These are phyloP conservation scores for Rhabdornis inornatus DNA, from an alignment of 2,113 vertebrate genomes.

Conservation along the genomic window DNA sequence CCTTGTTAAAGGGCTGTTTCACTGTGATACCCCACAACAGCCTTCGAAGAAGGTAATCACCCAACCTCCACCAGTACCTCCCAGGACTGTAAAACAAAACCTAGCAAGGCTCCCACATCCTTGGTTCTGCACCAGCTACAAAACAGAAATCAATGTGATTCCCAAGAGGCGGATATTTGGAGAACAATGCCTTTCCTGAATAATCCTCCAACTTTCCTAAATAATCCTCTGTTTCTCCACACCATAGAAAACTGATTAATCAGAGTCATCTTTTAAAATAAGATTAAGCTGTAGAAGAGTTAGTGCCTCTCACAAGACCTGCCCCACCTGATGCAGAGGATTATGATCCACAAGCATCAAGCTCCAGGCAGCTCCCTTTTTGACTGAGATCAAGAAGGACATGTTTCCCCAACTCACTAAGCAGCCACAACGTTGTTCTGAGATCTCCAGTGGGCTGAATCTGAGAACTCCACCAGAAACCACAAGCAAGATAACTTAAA, in stretches of 20 bases:
- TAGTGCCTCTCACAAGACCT: not conserved
- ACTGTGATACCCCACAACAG: accelerated
- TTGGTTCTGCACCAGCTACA: not conserved
- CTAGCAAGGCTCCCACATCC: not conserved
- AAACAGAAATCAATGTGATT: not conserved
- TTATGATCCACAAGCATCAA: not conserved
- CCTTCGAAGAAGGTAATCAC: not conserved
- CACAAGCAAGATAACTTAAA: not conserved
- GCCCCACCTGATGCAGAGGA: not conserved
- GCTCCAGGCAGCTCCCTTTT: not conserved
- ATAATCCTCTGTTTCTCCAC: not conserved
- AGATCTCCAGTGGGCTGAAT: not conserved
- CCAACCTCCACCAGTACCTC: not conserved
- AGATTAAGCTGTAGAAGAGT: not conserved
- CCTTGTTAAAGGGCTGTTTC: not conserved
- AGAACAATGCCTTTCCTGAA: not conserved
- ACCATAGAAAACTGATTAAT: not conserved
- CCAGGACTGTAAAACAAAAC: not conserved
- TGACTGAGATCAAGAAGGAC: not conserved
- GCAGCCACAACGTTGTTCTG: not conserved
- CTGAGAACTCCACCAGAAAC: not conserved
- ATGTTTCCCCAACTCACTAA: not conserved
- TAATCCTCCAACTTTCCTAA: not conserved
- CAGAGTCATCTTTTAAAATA: not conserved
- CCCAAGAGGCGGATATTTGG: not conserved